Base-by-base conservation (phyloP, 2,797 vertebrate genomes). In the Brachymystax lenok region DNA sequence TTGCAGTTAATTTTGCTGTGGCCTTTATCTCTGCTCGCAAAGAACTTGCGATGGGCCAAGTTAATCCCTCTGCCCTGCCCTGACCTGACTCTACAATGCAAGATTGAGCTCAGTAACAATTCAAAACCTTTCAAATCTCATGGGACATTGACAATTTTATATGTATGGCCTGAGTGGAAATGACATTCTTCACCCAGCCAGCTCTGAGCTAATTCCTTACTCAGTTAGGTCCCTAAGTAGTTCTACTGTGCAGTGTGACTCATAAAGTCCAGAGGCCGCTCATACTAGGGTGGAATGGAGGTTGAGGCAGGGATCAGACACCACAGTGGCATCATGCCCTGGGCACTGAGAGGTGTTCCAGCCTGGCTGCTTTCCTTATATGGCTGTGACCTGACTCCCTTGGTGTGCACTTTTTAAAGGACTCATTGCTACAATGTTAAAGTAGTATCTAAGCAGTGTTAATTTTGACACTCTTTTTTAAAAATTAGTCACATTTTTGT, bases 241-340 rank as follows among this genome's bases (percentile, higher is more conserved):
- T 30, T n/a, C 77, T 75, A 66, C 77, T 81, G 76, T 79, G 79
- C 5, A 33, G 88, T 90, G 83, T 87, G 83, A 63, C 24, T 76
- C 83, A 92, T 79, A 85, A 83, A 80, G 81, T 82, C 80, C 90
- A 91, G 89, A 86, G 82, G 59, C 77, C 66, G 74, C 86, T 89
- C 91, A 93, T 92, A 92, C 83, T 84, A 50, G 73, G 90, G 89
- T 88, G 90, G 88, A 86, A 82, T 79, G 80, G 73, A 69, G 75
- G 86, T 75, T 82, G 84, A 91, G 83, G 83, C 77, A 63, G 50
- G 64, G 89, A 85, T 85, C 87, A 86, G 85, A 80, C 68, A 52
- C 76, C 28, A 75, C 71, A 59, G 56, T 80, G 79, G 72, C 77
- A 73, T 69, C 52, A 72, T 82, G 78, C 70, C 79, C 80, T 64